Base-by-base conservation (phyloP, 2,797 vertebrate genomes). In the Gadopsis bispinosus region DNA sequence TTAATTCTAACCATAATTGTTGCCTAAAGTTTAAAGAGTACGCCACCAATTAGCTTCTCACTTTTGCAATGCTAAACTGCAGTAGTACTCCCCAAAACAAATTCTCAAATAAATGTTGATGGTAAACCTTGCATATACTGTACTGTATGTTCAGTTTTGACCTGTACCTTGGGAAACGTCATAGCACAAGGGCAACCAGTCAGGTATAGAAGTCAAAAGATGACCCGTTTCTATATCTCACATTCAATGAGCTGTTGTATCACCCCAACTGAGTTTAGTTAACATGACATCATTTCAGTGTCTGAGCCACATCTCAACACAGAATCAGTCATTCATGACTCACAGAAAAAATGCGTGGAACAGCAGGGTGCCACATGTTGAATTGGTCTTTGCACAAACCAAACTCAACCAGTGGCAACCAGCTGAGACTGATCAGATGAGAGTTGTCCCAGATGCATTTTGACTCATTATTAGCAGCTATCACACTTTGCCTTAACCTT, bases 341-440 rank as follows among this genome's bases (percentile, higher is more conserved):
- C 60, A 41, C 37, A n/a, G 10, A 60, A 13, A 66, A 56, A 71
- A 33, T 73, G 3, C 64, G 12, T 75, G 59, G 43, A 86, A 43
- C 78, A 71, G 77, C 53, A 22, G 19, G 51, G 8, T 31, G n/a
- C 59, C 45, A 62, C 73, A 59, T 78, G 60, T 62, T 79, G 54
- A 73, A 73, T 22, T 67, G 53, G 64, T 60, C 41, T 51, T 69
- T 67, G 47, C 80, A 78, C 68, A 80, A 78, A 62, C 43, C 56
- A 73, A 77, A 78, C 69, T 67, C 45, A 51, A 33, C 35, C 72
- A 54, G 53, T 39, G 22, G 41, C 66, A 54, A 51, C 73, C 80
- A 83, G 77, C 74, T 79, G 79, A 74, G 69, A 11, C 48, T 22
- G 33, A 85, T 69, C 64, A 75, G 45, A 75, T 64, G 22, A 69